Conservation (phyloP, 2,888 invertebrate genomes). For the Neuroscelio doddi region DNA sequence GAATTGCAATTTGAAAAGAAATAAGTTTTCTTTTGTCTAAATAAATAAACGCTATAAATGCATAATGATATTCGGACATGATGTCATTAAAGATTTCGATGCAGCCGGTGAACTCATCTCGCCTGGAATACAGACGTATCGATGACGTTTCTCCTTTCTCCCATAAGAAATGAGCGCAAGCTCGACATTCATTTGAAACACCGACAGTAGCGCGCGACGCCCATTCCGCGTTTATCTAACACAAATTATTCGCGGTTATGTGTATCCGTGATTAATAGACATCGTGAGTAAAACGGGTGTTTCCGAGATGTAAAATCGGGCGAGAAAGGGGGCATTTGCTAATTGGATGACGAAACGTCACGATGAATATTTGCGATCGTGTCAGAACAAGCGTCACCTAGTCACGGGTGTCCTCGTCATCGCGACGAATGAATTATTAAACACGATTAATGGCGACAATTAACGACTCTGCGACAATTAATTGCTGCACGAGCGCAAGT, state of each 20-base stretch:
- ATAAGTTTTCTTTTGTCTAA: too few relatives aligned
- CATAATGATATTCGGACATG: too few relatives aligned
- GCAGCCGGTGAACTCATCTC: too few relatives aligned
- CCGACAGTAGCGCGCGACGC: background rate
- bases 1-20: too few relatives aligned
- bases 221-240: conserved; percentile 1
- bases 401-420: too few relatives aligned
- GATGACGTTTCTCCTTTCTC: conserved; percentile 1
- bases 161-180: background rate
- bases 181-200: background rate
- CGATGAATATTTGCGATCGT: conserved; percentile 8
- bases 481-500: background rate
- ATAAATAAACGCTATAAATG: too few relatives aligned
- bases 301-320: background rate
- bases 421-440: conserved; percentile 12
- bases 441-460: conserved; percentile 7
- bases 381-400: background rate
- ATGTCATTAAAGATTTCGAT: too few relatives aligned
- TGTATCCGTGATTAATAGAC: conserved; percentile 11
- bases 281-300: conserved; percentile 6
- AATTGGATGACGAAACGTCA: conserved; percentile 17
- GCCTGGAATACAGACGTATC: background rate
- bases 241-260: background rate
- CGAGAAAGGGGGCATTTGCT: conserved; percentile 1
- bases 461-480: conserved; percentile 10